Conservation (phyloP, 2,113 vertebrate species). For the Silurus meridionalis region DNA sequence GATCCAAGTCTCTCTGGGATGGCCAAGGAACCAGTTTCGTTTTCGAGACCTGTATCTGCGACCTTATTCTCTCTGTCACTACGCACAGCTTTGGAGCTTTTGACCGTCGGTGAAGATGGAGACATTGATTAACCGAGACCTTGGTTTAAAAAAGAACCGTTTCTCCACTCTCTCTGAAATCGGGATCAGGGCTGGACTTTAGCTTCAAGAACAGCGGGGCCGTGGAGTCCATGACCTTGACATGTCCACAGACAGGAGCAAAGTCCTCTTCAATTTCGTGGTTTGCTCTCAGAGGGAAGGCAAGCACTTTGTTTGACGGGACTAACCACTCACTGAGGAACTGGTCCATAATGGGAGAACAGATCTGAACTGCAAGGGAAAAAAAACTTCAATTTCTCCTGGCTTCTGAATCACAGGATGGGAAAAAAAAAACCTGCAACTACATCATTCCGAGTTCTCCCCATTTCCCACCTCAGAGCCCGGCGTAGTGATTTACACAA, state of each 20-base stretch:
- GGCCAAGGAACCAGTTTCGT: not conserved
- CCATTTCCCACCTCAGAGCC: not conserved
- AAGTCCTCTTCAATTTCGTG: not conserved
- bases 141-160: not conserved
- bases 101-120: not conserved
- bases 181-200: not conserved
- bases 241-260: not conserved
- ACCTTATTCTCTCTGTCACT: not conserved
- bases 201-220: not conserved
- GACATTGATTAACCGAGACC: not conserved
- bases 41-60: not conserved
- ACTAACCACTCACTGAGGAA: not conserved
- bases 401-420: not conserved
- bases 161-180: not conserved
- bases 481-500: not conserved
- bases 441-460: not conserved
- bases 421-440: not conserved
- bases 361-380: not conserved
- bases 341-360: not conserved
- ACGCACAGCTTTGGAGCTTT: not conserved
- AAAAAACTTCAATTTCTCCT: not conserved
- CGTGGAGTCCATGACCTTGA: not conserved
- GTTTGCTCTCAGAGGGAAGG: constrained; percentile 10
- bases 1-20: not conserved
- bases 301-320: not conserved